Base-by-base conservation (phyloP, 2,888 invertebrate species). In the Rhyacophila evoluta region DNA sequence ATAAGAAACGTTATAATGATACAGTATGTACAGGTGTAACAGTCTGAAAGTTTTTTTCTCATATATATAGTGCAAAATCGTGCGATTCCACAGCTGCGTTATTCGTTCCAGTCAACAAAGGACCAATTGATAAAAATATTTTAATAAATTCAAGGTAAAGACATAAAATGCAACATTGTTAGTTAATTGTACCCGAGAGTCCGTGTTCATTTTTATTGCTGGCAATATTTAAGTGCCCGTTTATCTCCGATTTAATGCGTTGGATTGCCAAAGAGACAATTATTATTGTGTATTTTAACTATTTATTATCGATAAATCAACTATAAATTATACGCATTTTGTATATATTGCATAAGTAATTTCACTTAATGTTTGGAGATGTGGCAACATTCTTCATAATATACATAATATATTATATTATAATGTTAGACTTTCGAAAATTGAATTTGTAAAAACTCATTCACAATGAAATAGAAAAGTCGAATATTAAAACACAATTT, bases 141-240 rank as follows among this genome's bases (percentile, higher is more conserved):
- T 55, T 6, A 55, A 55, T 19, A 25, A 55, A 55, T 15, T 15
- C 55, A 55, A 55, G 25, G 19, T 55, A 25, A 25, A 55, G 55
- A 25, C 55, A 33, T 78, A 78, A 77, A 78, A 78, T 78, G 78
- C 78, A 78, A 78, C 78, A 71, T 15, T 78, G 25, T 74, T 70
- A 78, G 37, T 55, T 36, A 74, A 70, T 74, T 78, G 36, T 39
- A 25, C 36, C 74, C 68, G 37, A n/a, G 37, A n/a, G 1, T 25
- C 8, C 55, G 19, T 28, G 41, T 27, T 33, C 41, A 15, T 37
- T 69, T 75, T 75, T 75, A 75, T 70, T n/a, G 37, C 33, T 12
- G 75, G 12, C 67, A 68, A 69, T 69, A 25, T 75, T 75, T 75
- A 69, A 75, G 68, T 75, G 75, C 69, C 28, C 33, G 75, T 75